Evolutionary conservation across 2,797 vertebrate species (phyloP).

Genomic region (Epinephelus awoara): DNA sequence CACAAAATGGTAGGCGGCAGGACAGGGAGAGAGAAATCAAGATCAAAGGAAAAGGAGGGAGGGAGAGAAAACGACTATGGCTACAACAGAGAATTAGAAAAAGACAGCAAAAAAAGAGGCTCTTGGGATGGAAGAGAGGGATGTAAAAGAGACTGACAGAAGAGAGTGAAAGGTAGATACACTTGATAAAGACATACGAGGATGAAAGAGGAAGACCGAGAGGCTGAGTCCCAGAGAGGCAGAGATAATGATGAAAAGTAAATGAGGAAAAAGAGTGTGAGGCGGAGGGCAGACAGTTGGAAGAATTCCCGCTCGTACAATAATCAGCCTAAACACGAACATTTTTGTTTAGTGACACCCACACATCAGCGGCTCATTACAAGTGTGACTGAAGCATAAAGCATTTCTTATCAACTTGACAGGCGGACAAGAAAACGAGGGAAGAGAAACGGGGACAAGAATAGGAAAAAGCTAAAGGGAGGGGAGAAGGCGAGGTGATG

Average conservation of each 20-base stretch:
- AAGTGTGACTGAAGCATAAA: conserved; percentile 37
- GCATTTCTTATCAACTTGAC: conserved; percentile 32
- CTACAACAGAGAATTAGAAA: background rate
- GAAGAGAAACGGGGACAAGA: conserved; percentile 9
- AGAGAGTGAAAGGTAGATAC: conserved; percentile 1
- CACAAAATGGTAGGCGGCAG: background rate
- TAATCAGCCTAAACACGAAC: conserved; percentile 24
- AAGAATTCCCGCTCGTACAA: conserved; percentile 10
- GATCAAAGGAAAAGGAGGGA: conserved; percentile 6
- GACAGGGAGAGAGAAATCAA: background rate
- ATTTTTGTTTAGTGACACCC: background rate
- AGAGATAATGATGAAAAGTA: conserved; percentile 31
- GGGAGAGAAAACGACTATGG: background rate
- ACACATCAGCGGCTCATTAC: conserved; percentile 38
- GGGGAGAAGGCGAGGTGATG: background rate
- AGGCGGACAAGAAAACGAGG: conserved; percentile 9
- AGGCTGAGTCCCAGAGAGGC: conserved; percentile 3
- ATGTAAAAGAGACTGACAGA: background rate
- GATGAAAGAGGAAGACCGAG: conserved; percentile 16
- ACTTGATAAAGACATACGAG: conserved; percentile 5
- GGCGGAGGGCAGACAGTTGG: background rate
- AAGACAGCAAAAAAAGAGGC: conserved; percentile 7
- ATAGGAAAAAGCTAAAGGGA: conserved; percentile 1
- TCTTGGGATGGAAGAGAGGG: background rate
- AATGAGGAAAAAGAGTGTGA: conserved; percentile 1